Base-by-base conservation (phyloP, 2,888 invertebrate genomes). In the Sphinx pinastri region DNA sequence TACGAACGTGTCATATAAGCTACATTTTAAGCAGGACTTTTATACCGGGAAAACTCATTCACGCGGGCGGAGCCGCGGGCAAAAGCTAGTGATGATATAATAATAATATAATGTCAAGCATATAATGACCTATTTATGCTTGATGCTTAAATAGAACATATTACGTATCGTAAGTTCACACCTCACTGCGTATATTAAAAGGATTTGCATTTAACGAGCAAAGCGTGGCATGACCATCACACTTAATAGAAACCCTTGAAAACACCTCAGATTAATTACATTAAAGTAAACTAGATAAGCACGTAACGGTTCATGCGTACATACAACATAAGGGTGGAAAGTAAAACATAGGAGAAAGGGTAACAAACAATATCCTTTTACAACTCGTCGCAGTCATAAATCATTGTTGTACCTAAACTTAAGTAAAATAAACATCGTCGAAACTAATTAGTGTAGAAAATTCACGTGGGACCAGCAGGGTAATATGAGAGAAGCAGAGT, bases 361-460 rank as follows among this genome's bases (percentile, higher is more conserved):
- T 73, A 72, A 72, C 78, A 77, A 80, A 78, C 75, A 80, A 77
- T 77, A 76, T 68, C 75, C 76, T 73, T 77, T 80, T 76, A 77
- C 71, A 75, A 79, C 86, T 85, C 82, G 81, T 78, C 83, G 79
- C 81, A 75, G 81, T 78, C 85, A 90, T 92, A 91, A 91, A 92
- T 91, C 91, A 91, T 89, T 84, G 84, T 84, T 84, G 87, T 87
- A 83, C 84, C 84, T 84, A 88, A 91, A 92, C 89, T 90, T 85
- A 85, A 86, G 88, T 88, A 90, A 92, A 93, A 92, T 92, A 92
- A 92, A 92, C 92, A 92, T 88, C 82, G 86, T 84, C 81, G 82
- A 88, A 93, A 92, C 91, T 92, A 92, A 92, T 93, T 92, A 92
- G 92, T 87, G 90, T 88, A 89, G 90, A 90, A 91, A 92, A 92